Evolutionary conservation across 2,113 vertebrate genomes (phyloP).

Genomic region (Pterocles orientalis): DNA sequence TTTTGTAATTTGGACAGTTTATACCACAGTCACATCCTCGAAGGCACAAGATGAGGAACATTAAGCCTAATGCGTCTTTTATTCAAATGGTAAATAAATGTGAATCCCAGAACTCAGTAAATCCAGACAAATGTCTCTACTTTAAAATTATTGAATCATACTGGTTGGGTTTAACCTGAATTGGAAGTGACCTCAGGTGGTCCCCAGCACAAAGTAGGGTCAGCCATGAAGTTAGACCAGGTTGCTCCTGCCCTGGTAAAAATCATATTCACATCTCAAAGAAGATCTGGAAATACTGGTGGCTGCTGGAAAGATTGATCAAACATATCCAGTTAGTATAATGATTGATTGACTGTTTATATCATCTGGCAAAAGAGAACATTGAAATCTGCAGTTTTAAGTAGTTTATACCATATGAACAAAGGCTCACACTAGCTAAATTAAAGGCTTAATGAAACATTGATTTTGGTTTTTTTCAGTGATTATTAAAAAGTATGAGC

Average conservation of each 20-base stretch:
- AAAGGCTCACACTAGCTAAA: not conserved
- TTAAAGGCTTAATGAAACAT: not conserved
- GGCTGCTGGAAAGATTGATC: not conserved
- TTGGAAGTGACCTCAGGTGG: not conserved
- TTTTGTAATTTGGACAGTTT: not conserved
- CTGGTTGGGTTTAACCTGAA: fast-evolving
- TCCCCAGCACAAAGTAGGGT: not conserved
- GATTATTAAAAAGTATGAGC: not conserved
- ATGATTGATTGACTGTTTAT: not conserved
- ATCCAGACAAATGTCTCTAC: not conserved
- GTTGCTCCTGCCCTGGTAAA: not conserved
- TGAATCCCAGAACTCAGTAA: not conserved
- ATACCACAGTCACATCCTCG: not conserved
- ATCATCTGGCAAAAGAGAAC: not conserved
- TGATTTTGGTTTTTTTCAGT: not conserved
- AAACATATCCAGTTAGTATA: not conserved
- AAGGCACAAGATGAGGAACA: not conserved
- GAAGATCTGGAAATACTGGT: not conserved
- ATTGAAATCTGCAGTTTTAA: not conserved
- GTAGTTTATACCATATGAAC: not conserved
- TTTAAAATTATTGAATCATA: not conserved
- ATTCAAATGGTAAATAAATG: not conserved
- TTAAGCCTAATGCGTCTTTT: not conserved
- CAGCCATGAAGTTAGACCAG: not conserved
- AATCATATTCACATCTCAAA: not conserved